phyloP scores from a whole-genome alignment of 2,888 invertebrate genomes.

The Troides helena region DNA sequence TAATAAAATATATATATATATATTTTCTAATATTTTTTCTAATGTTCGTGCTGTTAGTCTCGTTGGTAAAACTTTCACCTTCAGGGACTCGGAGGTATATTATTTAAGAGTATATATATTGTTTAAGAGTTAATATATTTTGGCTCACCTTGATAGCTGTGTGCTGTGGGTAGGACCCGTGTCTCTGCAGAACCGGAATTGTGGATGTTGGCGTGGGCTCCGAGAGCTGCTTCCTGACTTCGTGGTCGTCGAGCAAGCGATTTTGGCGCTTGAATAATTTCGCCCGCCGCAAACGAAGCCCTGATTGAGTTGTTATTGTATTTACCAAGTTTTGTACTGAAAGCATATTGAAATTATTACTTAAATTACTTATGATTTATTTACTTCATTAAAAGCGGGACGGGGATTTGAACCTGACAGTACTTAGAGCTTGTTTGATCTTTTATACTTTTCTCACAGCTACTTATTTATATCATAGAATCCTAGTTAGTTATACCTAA shows the following conservation, averaged over 20 bases:
- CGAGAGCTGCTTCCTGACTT: constrained; percentile 55
- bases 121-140: no score
- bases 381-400: not conserved
- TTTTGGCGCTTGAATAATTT: constrained; percentile 62
- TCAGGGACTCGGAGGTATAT: no score
- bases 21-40: not conserved
- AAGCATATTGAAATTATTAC: not conserved
- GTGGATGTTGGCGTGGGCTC: constrained; percentile 50
- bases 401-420: not conserved
- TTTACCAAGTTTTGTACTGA: constrained; percentile 33
- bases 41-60: not conserved
- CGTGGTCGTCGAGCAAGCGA: constrained; percentile 55
- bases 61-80: not conserved
- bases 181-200: constrained; percentile 52
- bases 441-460: not conserved
- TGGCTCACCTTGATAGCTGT: constrained; percentile 45
- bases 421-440: not conserved
- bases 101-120: no score
- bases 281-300: constrained; percentile 49
- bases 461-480: not conserved
- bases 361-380: not conserved
- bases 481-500: no score
- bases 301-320: constrained; percentile 34
- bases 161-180: constrained; percentile 69
- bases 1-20: no score